Percentiles rank a stretch among this genome's conserved stretches.
Conservation (phyloP, 2,113 vertebrate genomes). For the Vulpes ferrilata region DNA sequence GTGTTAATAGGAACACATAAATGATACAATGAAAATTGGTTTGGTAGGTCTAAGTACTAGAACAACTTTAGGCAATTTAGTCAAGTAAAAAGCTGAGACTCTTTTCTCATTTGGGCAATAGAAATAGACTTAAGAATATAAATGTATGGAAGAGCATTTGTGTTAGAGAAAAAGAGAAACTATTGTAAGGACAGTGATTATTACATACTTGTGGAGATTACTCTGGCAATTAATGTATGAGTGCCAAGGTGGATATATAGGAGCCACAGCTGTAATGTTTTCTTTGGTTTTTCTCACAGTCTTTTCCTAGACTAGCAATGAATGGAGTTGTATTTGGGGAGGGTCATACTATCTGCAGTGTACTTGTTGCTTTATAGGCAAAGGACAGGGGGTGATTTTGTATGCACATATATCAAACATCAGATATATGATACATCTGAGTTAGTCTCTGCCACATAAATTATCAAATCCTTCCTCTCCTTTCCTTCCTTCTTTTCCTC, state of each 20-base stretch:
- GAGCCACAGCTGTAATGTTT: background rate
- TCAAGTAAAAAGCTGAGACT: background rate
- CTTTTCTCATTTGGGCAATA: background rate
- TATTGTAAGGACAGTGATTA: background rate
- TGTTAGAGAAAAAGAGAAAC: background rate
- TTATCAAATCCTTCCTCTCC: background rate
- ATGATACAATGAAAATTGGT: conserved; percentile 38
- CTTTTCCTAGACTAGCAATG: background rate
- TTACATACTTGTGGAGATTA: background rate
- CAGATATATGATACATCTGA: background rate
- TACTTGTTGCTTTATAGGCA: background rate
- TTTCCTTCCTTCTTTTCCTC: too few relatives aligned
- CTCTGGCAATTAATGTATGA: background rate
- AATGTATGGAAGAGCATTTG: background rate
- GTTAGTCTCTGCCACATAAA: background rate
- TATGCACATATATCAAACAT: background rate
- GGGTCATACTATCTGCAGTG: background rate
- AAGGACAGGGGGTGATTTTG: background rate
- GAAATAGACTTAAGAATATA: background rate
- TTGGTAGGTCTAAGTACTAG: conserved; percentile 46
- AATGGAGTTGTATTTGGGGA: background rate
- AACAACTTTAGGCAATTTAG: background rate
- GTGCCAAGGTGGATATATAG: background rate
- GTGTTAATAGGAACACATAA: conserved; percentile 38
- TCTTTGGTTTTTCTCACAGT: background rate